Evolutionary conservation across 2,797 vertebrate species (phyloP), one percentile per base, ranked within the genome.

Genomic region (Syndactyla subalaris): DNA sequence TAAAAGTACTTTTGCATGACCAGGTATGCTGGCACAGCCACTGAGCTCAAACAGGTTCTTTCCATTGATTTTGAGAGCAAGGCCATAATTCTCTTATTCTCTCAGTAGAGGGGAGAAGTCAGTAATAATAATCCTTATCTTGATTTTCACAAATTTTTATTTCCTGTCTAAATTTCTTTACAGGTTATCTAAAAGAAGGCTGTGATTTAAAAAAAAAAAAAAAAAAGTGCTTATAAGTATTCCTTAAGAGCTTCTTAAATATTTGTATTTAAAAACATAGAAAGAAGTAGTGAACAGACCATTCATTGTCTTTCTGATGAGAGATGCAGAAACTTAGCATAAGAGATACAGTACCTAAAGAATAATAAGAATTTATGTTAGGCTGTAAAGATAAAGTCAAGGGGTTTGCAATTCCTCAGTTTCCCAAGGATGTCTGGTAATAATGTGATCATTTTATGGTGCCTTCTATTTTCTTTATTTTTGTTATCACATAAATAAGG

Each of bases 381-480:
- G 61, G 39, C 39, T 87, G 23, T 88, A 96, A 94, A 92, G 55
- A 67, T 94, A 92, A 86, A 22, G 29, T 27, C 34, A 81, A 95
- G 49, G 21, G 16, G 21, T 73, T 93, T 96, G 66, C 41, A 65
- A n/a, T 73, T 83, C 34, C 59, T 48, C 66, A 27, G 12, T 85
- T 45, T 93, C 85, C 77, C 59, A 45, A 24, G 39, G 71, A 73
- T 94, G 67, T 75, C 77, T 93, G 84, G 30, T 80, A 76, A 94
- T 92, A 87, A 90, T 20, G 14, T 38, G 76, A 85, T 73, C 34
- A 68, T 54, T 87, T 84, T 79, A 78, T 12, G 19, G 30, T 90
- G 68, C 58, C 71, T 96, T 92, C 57, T 95, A 62, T 95, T 97
- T 97, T 97, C 90, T 96, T 97, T 97, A 93, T 77, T 92, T 97